phyloP scores from a whole-genome alignment of 1,140 invertebrate genomes.

The Aphaenogaster floridana region DNA sequence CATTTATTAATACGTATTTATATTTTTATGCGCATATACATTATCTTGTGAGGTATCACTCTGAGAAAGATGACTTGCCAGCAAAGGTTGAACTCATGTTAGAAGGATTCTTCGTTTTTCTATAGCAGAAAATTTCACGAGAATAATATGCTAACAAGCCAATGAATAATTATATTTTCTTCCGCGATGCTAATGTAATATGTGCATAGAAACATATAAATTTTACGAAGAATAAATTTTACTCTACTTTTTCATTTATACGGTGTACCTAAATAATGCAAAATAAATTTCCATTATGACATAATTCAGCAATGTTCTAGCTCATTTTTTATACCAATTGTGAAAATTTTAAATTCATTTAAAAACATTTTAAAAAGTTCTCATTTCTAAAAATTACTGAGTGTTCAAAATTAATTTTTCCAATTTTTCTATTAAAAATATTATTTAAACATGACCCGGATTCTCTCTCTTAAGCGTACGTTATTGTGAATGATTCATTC shows the following conservation, averaged over 20 bases:
- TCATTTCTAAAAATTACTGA: neutral
- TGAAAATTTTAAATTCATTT: neutral
- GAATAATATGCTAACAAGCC: slow-evolving; percentile 31
- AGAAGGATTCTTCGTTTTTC: neutral
- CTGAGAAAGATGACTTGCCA: neutral
- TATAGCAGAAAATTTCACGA: neutral
- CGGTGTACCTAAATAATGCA: neutral
- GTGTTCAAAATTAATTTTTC: neutral
- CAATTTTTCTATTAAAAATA: neutral
- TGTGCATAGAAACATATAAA: slow-evolving; percentile 2
- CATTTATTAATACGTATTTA: slow-evolving; percentile 21
- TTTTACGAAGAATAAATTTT: slow-evolving; percentile 1
- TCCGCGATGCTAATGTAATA: neutral
- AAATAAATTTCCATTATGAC: slow-evolving; percentile 5
- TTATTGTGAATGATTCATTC: slow-evolving; percentile 27
- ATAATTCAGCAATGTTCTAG: neutral
- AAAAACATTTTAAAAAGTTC: neutral
- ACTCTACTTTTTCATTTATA: neutral
- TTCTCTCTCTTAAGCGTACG: neutral
- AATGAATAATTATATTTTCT: slow-evolving; percentile 31
- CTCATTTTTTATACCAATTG: neutral
- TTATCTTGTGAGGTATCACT: neutral
- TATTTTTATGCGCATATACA: neutral
- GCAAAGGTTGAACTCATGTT: neutral
- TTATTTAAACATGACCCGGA: neutral